Evolutionary conservation across 2,888 invertebrate genomes (phyloP), one percentile per base, ranked within the genome.

Genomic region (Cerastoderma edule): DNA sequence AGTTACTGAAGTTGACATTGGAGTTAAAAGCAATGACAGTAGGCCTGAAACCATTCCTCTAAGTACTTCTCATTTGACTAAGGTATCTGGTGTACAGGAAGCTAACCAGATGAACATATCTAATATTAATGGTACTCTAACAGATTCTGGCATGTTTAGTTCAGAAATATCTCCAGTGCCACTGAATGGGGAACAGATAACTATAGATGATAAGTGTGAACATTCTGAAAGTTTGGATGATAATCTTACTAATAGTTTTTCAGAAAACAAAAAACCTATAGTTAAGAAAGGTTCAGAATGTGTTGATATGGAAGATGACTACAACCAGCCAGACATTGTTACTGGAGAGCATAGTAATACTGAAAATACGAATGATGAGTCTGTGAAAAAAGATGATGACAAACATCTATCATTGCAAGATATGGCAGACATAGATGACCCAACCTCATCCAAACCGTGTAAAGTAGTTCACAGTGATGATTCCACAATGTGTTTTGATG

Each of bases 121-220:
- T 27, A 56, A 22, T 48, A 27, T 65, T 32, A 56, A 46, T 60
- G 67, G 66, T 39, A 56, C 73, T 6, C 44, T 81, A 24, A 54
- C 72, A 56, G 90, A 90, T 75, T 90, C 90, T 22, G 90, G 90
- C 8, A 72, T 89, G 60, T 88, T 84, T 73, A 89, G 89, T 75
- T 82, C 85, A 6, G 89, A 89, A 65, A 74, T 88, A 32, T 90
- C 90, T 27, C 90, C 90, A 28, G 72, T 87, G 32, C 83, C 79
- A 46, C 73, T 72, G 44, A 83, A 79, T 48, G 81, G 78, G 24
- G 81, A 84, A 24, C 65, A 57, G 19, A 68, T 67, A n/a, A 76
- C 50, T 53, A 56, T 67, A 30, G 57, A 53, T 53, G 71, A 67
- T 30, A 53, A 30, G 48, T 70, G 67, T 30, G 56, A 44, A 27